phyloP scores from a whole-genome alignment of 2,113 vertebrate species.

The Nestor notabilis region DNA sequence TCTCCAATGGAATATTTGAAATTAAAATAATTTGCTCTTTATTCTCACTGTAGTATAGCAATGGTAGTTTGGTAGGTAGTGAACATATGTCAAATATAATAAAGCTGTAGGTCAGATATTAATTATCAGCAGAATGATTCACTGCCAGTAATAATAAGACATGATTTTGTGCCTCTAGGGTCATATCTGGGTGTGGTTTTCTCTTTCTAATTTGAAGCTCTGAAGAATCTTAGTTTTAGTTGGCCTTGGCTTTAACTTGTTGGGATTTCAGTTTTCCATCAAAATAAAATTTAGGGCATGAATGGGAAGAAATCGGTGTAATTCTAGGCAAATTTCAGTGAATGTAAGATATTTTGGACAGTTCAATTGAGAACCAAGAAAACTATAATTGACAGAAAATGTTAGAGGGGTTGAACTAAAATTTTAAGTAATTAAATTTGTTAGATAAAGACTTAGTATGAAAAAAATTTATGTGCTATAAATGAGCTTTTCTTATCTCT shows the following conservation, averaged over 20 bases:
- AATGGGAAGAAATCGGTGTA: background rate
- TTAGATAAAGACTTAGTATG: background rate
- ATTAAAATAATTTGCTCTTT: background rate
- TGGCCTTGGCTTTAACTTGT: background rate
- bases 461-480: background rate
- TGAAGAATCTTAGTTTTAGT: background rate
- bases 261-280: background rate
- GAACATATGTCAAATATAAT: background rate
- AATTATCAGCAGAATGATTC: background rate
- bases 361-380: background rate
- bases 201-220: background rate
- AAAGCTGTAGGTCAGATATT: background rate
- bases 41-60: background rate
- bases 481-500: background rate
- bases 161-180: background rate
- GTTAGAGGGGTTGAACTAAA: background rate
- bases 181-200: background rate
- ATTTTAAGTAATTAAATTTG: background rate
- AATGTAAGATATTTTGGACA: background rate
- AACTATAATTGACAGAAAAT: background rate
- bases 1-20: background rate
- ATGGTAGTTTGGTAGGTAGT: background rate
- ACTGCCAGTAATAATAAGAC: background rate
- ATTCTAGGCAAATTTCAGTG: background rate
- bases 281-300: background rate